Evolutionary conservation across 2,797 vertebrate genomes (phyloP).

Genomic region (Galagoides demidoff): DNA sequence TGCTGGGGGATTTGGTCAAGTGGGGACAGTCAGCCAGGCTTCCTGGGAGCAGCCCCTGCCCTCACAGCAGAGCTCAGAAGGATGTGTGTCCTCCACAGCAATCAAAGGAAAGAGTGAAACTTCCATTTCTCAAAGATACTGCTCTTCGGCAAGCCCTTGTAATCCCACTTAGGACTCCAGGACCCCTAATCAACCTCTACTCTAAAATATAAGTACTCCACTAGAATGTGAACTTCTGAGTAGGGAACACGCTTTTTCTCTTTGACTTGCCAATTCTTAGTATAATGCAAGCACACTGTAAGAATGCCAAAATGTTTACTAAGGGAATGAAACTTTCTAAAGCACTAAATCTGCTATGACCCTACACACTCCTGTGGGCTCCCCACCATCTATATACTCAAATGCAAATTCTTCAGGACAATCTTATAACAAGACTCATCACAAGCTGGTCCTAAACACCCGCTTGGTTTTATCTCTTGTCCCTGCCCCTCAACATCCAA

Average conservation of each 20-base stretch:
- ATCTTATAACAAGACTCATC: not conserved
- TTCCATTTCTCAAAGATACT: not conserved
- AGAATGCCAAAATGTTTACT: not conserved
- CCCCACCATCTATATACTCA: not conserved
- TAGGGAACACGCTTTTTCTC: not conserved
- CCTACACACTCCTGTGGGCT: not conserved
- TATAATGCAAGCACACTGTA: not conserved
- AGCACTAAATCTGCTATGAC: not conserved
- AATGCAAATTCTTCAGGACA: not conserved
- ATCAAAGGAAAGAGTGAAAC: not conserved
- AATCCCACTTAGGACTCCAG: not conserved
- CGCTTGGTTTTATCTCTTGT: not conserved
- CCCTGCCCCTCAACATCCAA: not conserved
- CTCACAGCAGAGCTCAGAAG: not conserved
- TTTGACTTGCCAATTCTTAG: not conserved
- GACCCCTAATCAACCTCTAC: not conserved
- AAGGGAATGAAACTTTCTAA: slow-evolving; percentile 3
- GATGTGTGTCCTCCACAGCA: not conserved
- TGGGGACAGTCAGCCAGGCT: not conserved
- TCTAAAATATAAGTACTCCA: not conserved
- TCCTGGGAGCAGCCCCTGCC: not conserved
- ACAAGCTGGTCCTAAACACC: not conserved
- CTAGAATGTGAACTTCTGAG: not conserved
- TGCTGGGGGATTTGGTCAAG: not conserved
- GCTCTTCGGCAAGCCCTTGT: not conserved